Conservation (phyloP, 2,888 invertebrate species). For the Xestia rhomboidea region DNA sequence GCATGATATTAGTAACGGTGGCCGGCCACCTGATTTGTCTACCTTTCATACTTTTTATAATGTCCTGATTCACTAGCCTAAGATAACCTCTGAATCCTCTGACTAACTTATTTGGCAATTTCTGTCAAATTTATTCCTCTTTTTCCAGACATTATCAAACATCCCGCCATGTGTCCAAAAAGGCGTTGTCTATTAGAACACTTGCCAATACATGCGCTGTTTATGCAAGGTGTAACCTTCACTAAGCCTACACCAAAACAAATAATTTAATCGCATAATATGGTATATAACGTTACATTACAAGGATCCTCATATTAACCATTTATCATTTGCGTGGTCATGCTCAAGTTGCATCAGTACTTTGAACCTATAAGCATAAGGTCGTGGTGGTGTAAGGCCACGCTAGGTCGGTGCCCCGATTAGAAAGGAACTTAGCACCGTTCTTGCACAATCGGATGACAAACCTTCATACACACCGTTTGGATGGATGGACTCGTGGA, state of each 20-base stretch:
- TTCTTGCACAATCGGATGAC: conserved; percentile 58
- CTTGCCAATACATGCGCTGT: not conserved
- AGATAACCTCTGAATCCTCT: not conserved
- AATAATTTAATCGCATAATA: no score
- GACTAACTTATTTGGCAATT: not conserved
- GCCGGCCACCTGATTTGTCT: no score
- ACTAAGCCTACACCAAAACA: no score
- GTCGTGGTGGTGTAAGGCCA: conserved; percentile 51
- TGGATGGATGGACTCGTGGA: conserved; percentile 15
- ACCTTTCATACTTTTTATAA: no score
- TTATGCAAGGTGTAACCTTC: not conserved
- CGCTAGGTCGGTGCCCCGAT: conserved; percentile 44
- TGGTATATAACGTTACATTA: no score
- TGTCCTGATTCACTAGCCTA: not conserved
- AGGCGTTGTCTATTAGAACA: no score
- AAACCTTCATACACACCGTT: conserved; percentile 36
- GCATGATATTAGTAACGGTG: not conserved
- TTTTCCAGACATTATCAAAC: no score
- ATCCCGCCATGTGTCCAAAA: no score
- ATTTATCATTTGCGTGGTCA: not conserved
- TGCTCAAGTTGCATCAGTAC: conserved; percentile 34
- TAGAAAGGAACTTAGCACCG: conserved; percentile 62
- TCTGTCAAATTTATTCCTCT: not conserved
- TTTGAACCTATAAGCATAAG: conserved; percentile 50
- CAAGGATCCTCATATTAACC: no score